Percentiles rank a stretch among this genome's conserved stretches.
phyloP scores from a whole-genome alignment of 2,888 invertebrate species.

The Temnothorax unifasciatus region DNA sequence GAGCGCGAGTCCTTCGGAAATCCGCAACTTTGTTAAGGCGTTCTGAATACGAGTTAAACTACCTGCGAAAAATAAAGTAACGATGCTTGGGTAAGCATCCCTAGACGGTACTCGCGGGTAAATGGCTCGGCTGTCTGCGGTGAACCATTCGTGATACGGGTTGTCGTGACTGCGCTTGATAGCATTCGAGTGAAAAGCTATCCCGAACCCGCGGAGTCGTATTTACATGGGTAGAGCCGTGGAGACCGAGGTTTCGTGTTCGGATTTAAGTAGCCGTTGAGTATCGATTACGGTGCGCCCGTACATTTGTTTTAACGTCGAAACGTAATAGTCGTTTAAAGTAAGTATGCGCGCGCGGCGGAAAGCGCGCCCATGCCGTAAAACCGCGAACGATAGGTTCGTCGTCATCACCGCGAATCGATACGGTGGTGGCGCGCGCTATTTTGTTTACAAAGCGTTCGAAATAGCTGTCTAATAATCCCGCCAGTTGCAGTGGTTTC shows the following conservation, averaged over 20 bases:
- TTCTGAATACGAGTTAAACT: conserved; percentile 4
- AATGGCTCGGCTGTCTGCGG: conserved; percentile 72
- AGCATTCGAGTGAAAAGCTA: conserved; percentile 71
- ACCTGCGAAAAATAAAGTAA: conserved; percentile 21
- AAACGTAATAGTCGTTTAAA: conserved; percentile 51
- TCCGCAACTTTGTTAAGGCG: not conserved
- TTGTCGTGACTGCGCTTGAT: conserved; percentile 67
- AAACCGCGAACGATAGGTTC: conserved; percentile 29
- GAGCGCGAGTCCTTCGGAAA: not conserved
- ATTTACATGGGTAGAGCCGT: conserved; percentile 36
- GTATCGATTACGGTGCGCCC: conserved; percentile 48
- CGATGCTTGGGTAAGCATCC: conserved; percentile 43
- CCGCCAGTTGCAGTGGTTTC: not conserved
- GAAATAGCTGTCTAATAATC: conserved; percentile 37
- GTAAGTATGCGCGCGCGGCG: conserved; percentile 13
- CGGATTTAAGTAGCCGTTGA: conserved; percentile 57
- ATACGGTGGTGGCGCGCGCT: conserved; percentile 29
- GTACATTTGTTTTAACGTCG: conserved; percentile 53
- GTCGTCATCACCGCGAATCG: conserved; percentile 40
- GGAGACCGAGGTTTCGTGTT: conserved; percentile 45
- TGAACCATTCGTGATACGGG: conserved; percentile 69
- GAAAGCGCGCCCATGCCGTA: conserved; percentile 17
- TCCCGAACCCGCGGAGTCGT: conserved; percentile 61
- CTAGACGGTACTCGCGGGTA: conserved; percentile 59
- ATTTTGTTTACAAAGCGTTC: conserved; percentile 49